Percentiles rank a stretch among this genome's conserved stretches.
These are phyloP conservation scores for Chloroceryle amazona DNA, from an alignment of 2,797 vertebrate genomes.

Conservation along the genomic window DNA sequence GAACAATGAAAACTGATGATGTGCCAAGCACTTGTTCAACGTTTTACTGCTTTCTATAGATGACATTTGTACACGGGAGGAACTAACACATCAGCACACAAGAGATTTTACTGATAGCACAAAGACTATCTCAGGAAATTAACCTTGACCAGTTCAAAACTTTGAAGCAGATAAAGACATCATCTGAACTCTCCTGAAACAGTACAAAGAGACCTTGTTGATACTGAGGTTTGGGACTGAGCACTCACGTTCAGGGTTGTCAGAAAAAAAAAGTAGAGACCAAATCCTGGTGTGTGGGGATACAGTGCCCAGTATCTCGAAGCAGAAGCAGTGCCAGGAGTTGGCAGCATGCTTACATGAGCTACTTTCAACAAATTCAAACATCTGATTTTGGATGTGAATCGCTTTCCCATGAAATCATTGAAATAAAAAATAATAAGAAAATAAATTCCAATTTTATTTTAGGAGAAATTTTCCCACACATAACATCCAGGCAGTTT, in stretches of 20 bases:
- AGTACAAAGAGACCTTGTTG: background rate
- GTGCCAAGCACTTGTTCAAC: background rate
- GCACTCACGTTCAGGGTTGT: accelerated
- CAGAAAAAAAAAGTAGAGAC: background rate
- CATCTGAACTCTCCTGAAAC: background rate
- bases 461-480: too few relatives aligned
- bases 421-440: too few relatives aligned
- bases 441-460: too few relatives aligned
- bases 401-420: background rate
- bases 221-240: background rate
- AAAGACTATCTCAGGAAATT: background rate
- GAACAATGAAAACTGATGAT: slow-evolving; percentile 33
- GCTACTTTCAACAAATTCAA: background rate
- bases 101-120: background rate
- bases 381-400: background rate
- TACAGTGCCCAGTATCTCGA: accelerated
- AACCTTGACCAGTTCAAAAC: background rate
- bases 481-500: accelerated
- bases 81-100: background rate
- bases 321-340: background rate
- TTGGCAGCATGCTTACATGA: accelerated
- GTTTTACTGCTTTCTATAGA: background rate
- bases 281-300: background rate
- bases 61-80: background rate
- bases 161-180: background rate